A percentile compares a stretch with the other conserved stretches of the same genome.
These are phyloP conservation scores for Theristicus caerulescens DNA, from an alignment of 2,113 vertebrate species.

Conservation along the genomic window DNA sequence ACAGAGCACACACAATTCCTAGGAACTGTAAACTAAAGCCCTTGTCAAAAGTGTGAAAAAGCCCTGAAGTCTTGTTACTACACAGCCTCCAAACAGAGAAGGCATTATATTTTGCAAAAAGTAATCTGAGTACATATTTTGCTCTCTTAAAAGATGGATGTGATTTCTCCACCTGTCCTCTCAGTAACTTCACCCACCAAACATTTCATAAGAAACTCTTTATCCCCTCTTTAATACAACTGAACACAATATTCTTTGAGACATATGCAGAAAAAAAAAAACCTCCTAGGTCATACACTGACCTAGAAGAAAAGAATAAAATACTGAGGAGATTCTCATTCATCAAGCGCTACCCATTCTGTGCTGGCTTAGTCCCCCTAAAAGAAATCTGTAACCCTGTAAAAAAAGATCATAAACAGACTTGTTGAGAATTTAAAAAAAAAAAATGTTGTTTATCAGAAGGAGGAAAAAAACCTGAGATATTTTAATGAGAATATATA, in stretches of 20 bases:
- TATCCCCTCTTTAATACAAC: background rate
- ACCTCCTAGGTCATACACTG: background rate
- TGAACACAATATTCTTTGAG: background rate
- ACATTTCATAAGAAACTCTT: background rate
- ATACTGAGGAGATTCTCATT: background rate
- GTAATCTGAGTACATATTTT: background rate
- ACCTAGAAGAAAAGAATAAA: background rate
- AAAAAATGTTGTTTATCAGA: background rate
- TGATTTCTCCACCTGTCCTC: background rate
- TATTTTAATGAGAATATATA: background rate
- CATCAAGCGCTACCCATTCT: background rate
- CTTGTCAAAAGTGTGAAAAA: background rate
- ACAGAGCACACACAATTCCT: background rate
- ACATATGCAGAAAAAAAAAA: background rate
- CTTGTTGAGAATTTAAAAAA: background rate
- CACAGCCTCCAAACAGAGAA: background rate
- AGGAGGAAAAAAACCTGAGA: fast-evolving
- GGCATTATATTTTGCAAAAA: background rate
- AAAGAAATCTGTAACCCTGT: background rate
- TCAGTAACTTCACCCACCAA: background rate
- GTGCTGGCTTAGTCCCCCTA: background rate
- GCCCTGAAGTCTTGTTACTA: background rate
- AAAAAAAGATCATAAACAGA: background rate
- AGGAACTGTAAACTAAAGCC: background rate
- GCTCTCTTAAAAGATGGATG: background rate